These are phyloP conservation scores for Anadara kagoshimensis DNA, from an alignment of 1,140 invertebrate species.

Conservation along the genomic window DNA sequence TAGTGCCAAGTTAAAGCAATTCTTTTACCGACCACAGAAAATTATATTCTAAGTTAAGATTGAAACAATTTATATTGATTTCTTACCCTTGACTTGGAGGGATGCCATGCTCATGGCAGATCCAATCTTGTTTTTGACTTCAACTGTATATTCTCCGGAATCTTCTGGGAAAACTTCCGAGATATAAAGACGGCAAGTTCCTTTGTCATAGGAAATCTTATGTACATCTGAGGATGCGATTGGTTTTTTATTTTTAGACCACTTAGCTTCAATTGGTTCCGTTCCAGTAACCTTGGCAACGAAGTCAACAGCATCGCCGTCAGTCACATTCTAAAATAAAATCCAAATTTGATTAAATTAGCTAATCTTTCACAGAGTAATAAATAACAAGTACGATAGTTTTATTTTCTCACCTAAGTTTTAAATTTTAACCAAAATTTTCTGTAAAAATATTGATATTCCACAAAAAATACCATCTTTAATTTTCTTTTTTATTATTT, in stretches of 20 bases:
- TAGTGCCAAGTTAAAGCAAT: not conserved
- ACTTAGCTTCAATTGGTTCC: conserved; percentile 65
- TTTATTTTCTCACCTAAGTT: too few species aligned
- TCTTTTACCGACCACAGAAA: not conserved
- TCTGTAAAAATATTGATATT: too few species aligned
- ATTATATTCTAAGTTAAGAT: not conserved
- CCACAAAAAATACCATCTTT: too few species aligned
- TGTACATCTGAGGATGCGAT: conserved; percentile 49
- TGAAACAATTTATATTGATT: too few species aligned
- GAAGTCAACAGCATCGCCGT: conserved; percentile 66
- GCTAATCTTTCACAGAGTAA: too few species aligned
- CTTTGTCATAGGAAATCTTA: conserved; percentile 58
- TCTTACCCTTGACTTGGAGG: conserved; percentile 68
- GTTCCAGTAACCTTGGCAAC: conserved; percentile 70
- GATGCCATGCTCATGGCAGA: conserved; percentile 77
- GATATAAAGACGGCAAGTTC: conserved; percentile 76
- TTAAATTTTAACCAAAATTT: too few species aligned
- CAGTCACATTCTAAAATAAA: conserved; percentile 56
- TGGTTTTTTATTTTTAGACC: conserved; percentile 66
- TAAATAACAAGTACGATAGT: too few species aligned
- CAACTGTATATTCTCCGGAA: conserved; percentile 93
- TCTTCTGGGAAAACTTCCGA: conserved; percentile 95
- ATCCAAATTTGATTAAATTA: too few species aligned
- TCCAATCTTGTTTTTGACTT: conserved; percentile 91
- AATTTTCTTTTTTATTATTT: too few species aligned